Evolutionary conservation across 2,888 invertebrate species (phyloP).

Genomic region (Alloscopus bannaensis): DNA sequence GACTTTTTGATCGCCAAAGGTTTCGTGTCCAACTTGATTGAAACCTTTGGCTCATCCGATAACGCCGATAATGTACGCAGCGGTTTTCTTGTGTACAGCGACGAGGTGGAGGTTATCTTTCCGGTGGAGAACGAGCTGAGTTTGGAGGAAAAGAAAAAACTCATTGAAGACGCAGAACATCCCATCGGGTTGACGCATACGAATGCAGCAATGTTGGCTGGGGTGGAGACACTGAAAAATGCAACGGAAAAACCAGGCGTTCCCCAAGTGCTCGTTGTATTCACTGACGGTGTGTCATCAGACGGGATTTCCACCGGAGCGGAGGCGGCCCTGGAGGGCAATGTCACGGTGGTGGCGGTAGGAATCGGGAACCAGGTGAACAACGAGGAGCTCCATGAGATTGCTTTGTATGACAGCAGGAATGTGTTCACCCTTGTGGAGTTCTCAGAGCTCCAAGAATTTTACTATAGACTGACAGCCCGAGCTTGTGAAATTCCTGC

Average conservation of each 20-base stretch:
- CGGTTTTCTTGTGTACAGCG: constrained; percentile 30
- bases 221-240: constrained; percentile 25
- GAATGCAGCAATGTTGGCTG: constrained; percentile 26
- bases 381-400: constrained; percentile 29
- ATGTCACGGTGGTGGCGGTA: constrained; percentile 51
- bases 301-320: constrained; percentile 8
- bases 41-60: neutral
- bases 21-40: constrained; percentile 2
- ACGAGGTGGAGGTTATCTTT: neutral
- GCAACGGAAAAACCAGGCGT: constrained; percentile 23
- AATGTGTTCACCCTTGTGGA: constrained; percentile 35
- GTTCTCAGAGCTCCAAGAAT: constrained; percentile 55
- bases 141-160: constrained; percentile 16
- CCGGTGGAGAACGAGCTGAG: constrained; percentile 20
- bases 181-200: constrained; percentile 39
- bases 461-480: constrained; percentile 42
- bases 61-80: neutral
- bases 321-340: neutral
- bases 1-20: neutral
- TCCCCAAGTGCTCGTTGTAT: constrained; percentile 46
- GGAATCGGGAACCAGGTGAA: constrained; percentile 53
- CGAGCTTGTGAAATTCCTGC: constrained; percentile 48
- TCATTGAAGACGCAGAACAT: neutral
- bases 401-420: constrained; percentile 24
- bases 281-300: constrained; percentile 55